Evolutionary conservation across 2,113 vertebrate genomes (phyloP), one percentile per base, ranked within the genome.

Genomic region (Ctenomys sociabilis): DNA sequence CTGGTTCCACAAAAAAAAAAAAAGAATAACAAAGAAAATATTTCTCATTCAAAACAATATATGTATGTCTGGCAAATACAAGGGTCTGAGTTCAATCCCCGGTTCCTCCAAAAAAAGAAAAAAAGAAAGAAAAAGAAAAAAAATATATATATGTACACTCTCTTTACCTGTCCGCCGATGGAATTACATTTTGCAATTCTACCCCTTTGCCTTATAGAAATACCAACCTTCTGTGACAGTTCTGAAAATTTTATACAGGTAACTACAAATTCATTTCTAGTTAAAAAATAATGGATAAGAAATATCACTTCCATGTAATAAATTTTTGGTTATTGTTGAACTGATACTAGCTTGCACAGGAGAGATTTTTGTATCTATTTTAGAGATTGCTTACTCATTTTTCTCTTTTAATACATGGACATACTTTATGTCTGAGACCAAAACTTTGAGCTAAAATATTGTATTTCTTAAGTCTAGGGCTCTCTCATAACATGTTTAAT

Each of bases 1-100:
- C n/a, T n/a, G n/a, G n/a, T n/a, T n/a, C n/a, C n/a, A n/a, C n/a
- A n/a, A n/a, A n/a, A n/a, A n/a, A n/a, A n/a, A n/a, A n/a, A n/a
- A n/a, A 37, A 32, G 26, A 57, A 72, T 64, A 77, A 77, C 19
- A 7, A 89, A 78, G n/a, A 94, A 80, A 95, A n/a, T 52, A n/a
- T 68, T 10, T 70, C 91, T 91, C 49, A 73, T 17, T 66, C 22
- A 28, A 94, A 90, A 90, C 49, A 2, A 32, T 35, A 14, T 35
- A 70, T 63, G 13, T 7, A 70, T n/a, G n/a, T n/a, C n/a, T n/a
- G n/a, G n/a, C n/a, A n/a, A n/a, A n/a, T n/a, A n/a, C n/a, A n/a
- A n/a, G n/a, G n/a, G n/a, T n/a, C n/a, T n/a, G n/a, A n/a, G n/a
- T n/a, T n/a, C n/a, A n/a, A n/a, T n/a, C n/a, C n/a, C n/a, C n/a